phyloP scores from a whole-genome alignment of 2,797 vertebrate species.

The Brotula barbata region DNA sequence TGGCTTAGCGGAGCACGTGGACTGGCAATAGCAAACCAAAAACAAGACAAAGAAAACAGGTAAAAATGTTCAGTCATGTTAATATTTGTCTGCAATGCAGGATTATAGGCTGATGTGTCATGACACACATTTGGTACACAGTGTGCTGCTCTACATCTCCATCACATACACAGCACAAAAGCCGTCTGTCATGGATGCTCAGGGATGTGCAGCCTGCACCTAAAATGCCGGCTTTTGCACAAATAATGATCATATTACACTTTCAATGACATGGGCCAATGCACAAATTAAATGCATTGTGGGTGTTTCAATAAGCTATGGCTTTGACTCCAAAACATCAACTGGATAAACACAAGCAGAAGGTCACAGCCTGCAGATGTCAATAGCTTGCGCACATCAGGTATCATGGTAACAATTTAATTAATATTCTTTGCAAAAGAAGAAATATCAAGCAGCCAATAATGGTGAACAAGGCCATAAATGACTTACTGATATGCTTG shows the following conservation, averaged over 20 bases:
- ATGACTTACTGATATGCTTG: slow-evolving; percentile 8
- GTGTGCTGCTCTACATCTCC: slow-evolving; percentile 42
- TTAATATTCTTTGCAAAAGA: slow-evolving; percentile 1
- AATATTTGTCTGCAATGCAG: slow-evolving; percentile 66
- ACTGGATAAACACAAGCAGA: not conserved
- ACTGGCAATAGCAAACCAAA: slow-evolving; percentile 22
- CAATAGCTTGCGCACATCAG: not conserved
- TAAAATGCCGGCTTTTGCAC: slow-evolving; percentile 11
- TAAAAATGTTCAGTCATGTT: slow-evolving; percentile 54
- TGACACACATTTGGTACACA: slow-evolving; percentile 54
- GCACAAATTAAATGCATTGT: not conserved
- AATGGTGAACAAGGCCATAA: not conserved
- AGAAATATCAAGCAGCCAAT: not conserved
- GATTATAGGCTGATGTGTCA: slow-evolving; percentile 59
- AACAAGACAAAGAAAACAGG: slow-evolving; percentile 19
- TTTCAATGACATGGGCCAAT: not conserved
- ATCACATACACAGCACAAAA: not conserved
- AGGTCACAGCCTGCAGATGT: not conserved
- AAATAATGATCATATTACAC: not conserved
- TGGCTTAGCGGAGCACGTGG: not conserved
- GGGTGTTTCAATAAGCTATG: not conserved
- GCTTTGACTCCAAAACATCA: not conserved
- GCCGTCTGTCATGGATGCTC: slow-evolving; percentile 2
- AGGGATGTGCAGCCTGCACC: not conserved
- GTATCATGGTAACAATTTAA: slow-evolving; percentile 2